A percentile compares a stretch with the other conserved stretches of the same genome.
Evolutionary conservation across 2,113 vertebrate species (phyloP).

Genomic region (Orcinus orca): DNA sequence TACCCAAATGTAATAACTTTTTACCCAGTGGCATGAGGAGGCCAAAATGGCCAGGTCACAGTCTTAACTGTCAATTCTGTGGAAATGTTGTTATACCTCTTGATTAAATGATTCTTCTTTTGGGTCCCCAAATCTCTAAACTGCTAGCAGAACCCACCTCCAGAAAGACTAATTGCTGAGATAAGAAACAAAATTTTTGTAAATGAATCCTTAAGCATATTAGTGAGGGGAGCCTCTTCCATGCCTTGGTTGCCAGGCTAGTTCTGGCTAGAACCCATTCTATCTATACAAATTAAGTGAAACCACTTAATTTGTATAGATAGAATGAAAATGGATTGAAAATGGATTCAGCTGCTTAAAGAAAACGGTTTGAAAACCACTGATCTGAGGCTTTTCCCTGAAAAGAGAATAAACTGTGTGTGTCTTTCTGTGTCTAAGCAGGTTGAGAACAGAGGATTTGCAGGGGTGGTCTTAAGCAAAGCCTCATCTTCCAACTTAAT

Average conservation of each 20-base stretch:
- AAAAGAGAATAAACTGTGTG: background rate
- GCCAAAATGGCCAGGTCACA: background rate
- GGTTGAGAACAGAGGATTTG: background rate
- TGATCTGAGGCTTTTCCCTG: background rate
- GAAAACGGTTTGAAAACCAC: background rate
- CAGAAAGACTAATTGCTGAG: background rate
- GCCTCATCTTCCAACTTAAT: background rate
- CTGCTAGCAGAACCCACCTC: background rate
- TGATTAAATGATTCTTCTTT: conserved; percentile 21
- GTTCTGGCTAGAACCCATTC: background rate
- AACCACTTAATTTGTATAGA: background rate
- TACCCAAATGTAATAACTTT: background rate
- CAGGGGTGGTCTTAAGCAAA: background rate
- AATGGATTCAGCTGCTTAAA: conserved; percentile 7
- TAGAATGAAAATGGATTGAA: background rate
- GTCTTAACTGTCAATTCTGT: background rate
- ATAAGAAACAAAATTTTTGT: background rate
- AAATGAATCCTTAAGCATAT: background rate
- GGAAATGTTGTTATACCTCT: background rate
- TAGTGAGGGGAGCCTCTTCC: background rate
- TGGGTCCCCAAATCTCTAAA: background rate
- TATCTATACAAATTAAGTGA: background rate
- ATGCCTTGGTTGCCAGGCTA: background rate
- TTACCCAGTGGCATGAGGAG: background rate
- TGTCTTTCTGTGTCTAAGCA: background rate